Evolutionary conservation across 2,113 vertebrate species (phyloP), one percentile per base, ranked within the genome.

Genomic region (Rhineura floridana): DNA sequence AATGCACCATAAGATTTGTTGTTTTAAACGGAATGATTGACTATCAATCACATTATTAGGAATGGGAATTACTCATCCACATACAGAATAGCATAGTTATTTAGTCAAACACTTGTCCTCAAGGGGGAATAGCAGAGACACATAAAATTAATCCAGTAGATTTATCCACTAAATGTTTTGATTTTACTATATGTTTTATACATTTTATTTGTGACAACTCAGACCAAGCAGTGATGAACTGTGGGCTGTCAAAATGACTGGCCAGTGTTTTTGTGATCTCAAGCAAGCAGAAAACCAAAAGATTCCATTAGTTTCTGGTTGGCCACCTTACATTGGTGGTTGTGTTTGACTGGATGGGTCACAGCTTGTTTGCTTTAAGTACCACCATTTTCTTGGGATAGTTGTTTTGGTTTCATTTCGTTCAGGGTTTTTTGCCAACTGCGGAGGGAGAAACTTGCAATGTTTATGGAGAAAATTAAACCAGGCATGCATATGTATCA

Each of bases 1-100:
- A 19, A 28, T 33, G 15, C 0, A 0, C 0, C 50, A 36, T 50
- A 76, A 39, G 1, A 65, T 3, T 8, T 3, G 10, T 28, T 6
- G 11, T 62, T 30, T 83, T 12, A 9, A 7, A 73, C 62, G 39
- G 44, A 30, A 9, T 75, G 13, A 2, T 0, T 30, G 88, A 39
- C 75, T 80, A 86, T 44, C 30, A 86, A 69, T 88, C 46, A 73
- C 6, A 1, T 15, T 21, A n/a, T 42, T 42, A 19, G 9, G 44
- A 19, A 44, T 0, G 33, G 30, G 6, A 15, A 72, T n/a, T 59
- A 30, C 9, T 70, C 65, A 17, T 19, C 30, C 75, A 77, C 44
- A 76, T 63, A 77, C 59, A 46, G 12, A 46, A 15, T 5, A 63
- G 44, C 50, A n/a, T 44, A 78, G n/a, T 25, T 65, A 77, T 10